These are phyloP conservation scores for Vulpes vulpes DNA, from an alignment of 2,113 vertebrate species.

Conservation along the genomic window DNA sequence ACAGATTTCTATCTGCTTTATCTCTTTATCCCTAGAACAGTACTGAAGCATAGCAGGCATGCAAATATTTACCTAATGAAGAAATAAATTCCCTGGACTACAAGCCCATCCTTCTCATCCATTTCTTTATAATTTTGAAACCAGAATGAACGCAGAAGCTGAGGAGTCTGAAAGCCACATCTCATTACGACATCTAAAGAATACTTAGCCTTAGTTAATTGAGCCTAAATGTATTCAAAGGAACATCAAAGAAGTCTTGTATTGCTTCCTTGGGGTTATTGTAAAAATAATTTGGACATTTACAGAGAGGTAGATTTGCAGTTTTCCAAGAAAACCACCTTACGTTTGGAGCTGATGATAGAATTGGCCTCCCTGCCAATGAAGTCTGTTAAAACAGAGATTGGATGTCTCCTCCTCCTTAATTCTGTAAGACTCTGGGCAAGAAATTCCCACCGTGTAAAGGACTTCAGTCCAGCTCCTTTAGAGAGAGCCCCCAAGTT, in stretches of 20 bases:
- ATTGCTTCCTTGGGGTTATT: background rate
- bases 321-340: constrained; percentile 13
- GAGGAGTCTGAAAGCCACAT: background rate
- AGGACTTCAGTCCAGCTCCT: background rate
- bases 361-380: background rate
- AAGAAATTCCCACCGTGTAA: background rate
- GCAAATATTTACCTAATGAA: background rate
- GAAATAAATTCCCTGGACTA: background rate
- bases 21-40: background rate
- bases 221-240: background rate
- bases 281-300: background rate
- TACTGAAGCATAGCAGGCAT: background rate
- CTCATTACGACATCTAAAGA: background rate
- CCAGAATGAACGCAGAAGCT: background rate
- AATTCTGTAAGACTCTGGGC: too few relatives aligned
- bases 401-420: background rate
- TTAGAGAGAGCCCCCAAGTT: background rate
- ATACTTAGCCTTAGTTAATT: background rate
- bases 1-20: background rate
- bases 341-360: background rate
- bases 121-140: background rate
- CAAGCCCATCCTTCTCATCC: background rate
- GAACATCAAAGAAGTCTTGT: background rate
- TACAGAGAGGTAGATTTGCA: background rate
- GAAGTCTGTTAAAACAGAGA: background rate